phyloP scores from a whole-genome alignment of 2,113 vertebrate genomes.

The Eleginops maclovinus region DNA sequence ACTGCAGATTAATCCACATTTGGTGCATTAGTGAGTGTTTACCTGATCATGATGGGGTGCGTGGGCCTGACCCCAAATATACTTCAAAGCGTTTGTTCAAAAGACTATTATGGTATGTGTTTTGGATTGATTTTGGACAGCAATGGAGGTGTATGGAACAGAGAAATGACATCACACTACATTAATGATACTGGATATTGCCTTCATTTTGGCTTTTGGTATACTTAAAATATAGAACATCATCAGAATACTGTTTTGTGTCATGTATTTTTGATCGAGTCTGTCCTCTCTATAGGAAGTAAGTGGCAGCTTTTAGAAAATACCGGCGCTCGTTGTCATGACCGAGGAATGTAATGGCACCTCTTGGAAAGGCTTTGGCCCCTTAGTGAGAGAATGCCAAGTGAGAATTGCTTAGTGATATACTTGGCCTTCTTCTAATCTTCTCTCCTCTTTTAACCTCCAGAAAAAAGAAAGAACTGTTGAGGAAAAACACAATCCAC shows the following conservation, averaged over 20 bases:
- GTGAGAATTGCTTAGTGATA: constrained; percentile 24
- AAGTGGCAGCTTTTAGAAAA: constrained; percentile 60
- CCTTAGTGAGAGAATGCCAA: constrained; percentile 46
- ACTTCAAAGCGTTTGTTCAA: background rate
- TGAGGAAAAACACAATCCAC: background rate
- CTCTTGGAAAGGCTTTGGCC: constrained; percentile 53
- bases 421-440: constrained; percentile 29
- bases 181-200: background rate
- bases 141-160: background rate
- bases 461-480: background rate
- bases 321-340: constrained; percentile 64
- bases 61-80: background rate
- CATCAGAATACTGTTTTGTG: background rate
- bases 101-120: background rate
- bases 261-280: background rate
- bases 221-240: background rate
- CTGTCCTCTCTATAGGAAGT: constrained; percentile 31
- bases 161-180: background rate
- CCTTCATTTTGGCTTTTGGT: background rate
- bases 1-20: background rate
- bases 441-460: background rate
- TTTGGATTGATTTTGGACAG: background rate
- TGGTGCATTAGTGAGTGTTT: background rate
- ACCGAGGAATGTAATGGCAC: constrained; percentile 71
- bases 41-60: background rate